Evolutionary conservation across 2,797 vertebrate species (phyloP).

Genomic region (Schizopygopsis pylzovi): DNA sequence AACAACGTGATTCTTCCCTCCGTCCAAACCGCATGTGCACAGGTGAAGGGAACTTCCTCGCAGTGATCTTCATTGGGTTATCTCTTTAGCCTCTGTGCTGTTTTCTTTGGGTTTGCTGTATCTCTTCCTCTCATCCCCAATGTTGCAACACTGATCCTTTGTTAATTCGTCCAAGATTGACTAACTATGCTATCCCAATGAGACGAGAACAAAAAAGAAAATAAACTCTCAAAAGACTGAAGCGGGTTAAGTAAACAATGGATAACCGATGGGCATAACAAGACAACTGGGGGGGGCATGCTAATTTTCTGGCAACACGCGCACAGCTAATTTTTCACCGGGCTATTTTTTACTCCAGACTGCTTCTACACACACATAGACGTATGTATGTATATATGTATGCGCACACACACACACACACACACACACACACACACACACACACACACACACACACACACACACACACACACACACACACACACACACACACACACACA

Average conservation of each 20-base stretch:
- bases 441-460: no score
- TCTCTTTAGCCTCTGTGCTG: slow-evolving; percentile 62
- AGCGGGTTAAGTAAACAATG: slow-evolving; percentile 67
- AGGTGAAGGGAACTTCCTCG: slow-evolving; percentile 69
- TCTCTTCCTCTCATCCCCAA: slow-evolving; percentile 69
- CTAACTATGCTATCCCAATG: slow-evolving; percentile 60
- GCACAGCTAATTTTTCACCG: slow-evolving; percentile 43
- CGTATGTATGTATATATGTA: neutral
- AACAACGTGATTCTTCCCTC: slow-evolving; percentile 32
- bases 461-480: no score
- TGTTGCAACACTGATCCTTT: slow-evolving; percentile 54
- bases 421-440: no score
- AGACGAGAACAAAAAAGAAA: slow-evolving; percentile 63
- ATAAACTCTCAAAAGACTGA: slow-evolving; percentile 61
- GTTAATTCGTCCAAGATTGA: slow-evolving; percentile 68
- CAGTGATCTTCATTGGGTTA: slow-evolving; percentile 67
- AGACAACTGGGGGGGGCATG: slow-evolving; percentile 53
- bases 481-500: no score
- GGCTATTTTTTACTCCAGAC: slow-evolving; percentile 64
- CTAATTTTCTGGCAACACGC: slow-evolving; percentile 37
- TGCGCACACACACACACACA: no score
- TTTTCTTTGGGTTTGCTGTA: slow-evolving; percentile 67
- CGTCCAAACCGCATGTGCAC: slow-evolving; percentile 63
- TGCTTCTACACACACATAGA: neutral
- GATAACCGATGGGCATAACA: slow-evolving; percentile 60